These are phyloP conservation scores for Haemorhous mexicanus DNA, from an alignment of 2,113 vertebrate species.

Conservation along the genomic window DNA sequence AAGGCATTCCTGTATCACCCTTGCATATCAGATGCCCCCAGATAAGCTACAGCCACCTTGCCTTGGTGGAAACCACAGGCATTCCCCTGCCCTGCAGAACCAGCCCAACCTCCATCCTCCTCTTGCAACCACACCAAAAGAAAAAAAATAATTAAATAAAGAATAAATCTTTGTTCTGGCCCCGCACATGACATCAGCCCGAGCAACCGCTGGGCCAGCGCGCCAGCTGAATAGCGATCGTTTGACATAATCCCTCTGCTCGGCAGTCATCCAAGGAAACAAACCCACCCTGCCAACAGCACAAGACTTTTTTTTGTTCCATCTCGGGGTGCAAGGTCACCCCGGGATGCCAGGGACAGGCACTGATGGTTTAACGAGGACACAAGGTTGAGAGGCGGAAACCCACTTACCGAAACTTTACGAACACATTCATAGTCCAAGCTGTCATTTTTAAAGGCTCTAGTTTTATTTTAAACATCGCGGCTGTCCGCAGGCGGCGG, in stretches of 20 bases:
- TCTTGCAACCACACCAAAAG: background rate
- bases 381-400: background rate
- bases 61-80: background rate
- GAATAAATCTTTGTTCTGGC: conserved; percentile 8
- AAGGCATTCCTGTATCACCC: background rate
- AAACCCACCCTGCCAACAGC: background rate
- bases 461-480: conserved; percentile 77
- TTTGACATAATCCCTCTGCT: background rate
- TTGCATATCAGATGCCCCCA: background rate
- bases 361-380: background rate
- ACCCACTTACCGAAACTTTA: conserved; percentile 78
- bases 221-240: background rate
- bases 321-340: background rate
- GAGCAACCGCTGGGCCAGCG: background rate
- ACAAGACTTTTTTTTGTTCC: background rate
- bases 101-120: background rate
- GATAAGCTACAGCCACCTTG: background rate
- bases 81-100: accelerated
- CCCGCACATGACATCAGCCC: conserved; percentile 42
- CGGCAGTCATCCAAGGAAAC: background rate
- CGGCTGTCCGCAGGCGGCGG: conserved; percentile 53
- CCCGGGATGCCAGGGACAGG: background rate
- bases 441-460: conserved; percentile 75
- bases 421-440: conserved; percentile 76
- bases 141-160: background rate